phyloP scores from a whole-genome alignment of 2,113 vertebrate species.

The Brachypodius melanocephalos region DNA sequence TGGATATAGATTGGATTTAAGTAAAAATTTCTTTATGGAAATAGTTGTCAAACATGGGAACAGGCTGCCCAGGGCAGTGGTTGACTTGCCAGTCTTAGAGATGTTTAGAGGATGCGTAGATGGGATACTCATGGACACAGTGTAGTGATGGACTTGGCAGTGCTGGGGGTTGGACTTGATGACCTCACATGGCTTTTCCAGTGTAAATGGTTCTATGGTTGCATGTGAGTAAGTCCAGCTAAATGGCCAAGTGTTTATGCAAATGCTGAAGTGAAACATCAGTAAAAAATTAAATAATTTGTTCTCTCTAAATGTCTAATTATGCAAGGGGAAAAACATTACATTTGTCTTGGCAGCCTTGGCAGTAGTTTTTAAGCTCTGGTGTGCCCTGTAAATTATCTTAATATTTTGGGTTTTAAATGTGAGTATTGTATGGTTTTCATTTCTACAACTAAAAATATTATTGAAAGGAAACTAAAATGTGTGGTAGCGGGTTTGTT shows the following conservation, averaged over 20 bases:
- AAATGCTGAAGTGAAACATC: conserved; percentile 66
- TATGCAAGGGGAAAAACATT: conserved; percentile 48
- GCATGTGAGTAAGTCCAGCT: conserved; percentile 43
- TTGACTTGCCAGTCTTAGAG: not conserved
- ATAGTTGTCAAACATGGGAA: not conserved
- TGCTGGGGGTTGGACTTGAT: not conserved
- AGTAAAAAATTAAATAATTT: conserved; percentile 70
- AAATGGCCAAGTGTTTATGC: conserved; percentile 67
- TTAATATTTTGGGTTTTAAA: conserved; percentile 36
- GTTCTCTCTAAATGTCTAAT: conserved; percentile 70
- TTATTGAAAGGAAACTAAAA: not conserved
- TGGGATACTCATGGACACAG: not conserved
- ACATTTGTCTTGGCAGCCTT: conserved; percentile 43
- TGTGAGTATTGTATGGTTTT: not conserved
- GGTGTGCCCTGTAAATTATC: conserved; percentile 37
- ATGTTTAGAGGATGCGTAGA: not conserved
- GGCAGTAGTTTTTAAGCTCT: conserved; percentile 37
- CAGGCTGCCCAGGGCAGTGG: not conserved
- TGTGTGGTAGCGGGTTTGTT: not conserved
- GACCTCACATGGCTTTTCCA: not conserved
- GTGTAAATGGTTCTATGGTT: not conserved
- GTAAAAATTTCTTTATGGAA: not conserved
- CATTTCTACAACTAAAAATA: not conserved
- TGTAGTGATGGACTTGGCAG: not conserved
- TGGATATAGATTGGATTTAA: not conserved